Evolutionary conservation across 1,140 invertebrate species (phyloP).

Genomic region (Melipona quadrifasciata): DNA sequence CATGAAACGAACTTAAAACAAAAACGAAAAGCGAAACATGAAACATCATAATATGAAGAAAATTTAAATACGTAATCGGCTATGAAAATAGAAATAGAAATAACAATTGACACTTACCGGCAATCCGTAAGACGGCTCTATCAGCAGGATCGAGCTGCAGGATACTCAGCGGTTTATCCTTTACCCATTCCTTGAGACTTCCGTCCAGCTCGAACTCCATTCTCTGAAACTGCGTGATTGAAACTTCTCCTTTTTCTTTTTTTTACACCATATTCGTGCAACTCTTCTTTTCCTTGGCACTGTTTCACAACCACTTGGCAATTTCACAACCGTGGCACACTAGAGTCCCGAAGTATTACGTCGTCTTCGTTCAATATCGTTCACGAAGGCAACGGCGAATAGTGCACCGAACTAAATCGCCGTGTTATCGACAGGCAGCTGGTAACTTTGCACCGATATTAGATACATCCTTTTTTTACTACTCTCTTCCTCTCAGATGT

Average conservation of each 20-base stretch:
- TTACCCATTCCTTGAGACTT: constrained; percentile 96
- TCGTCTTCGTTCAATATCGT: constrained; percentile 32
- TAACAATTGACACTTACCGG: constrained; percentile 86
- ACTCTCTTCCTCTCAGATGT: neutral
- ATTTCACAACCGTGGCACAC: constrained; percentile 40
- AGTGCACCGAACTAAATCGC: constrained; percentile 28
- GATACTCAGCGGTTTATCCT: constrained; percentile 97
- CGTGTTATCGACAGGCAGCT: constrained; percentile 46
- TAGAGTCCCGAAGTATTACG: neutral
- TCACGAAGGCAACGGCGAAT: neutral
- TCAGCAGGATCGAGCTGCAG: constrained; percentile 97
- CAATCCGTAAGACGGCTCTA: constrained; percentile 96
- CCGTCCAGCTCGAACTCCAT: constrained; percentile 93
- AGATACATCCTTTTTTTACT: constrained; percentile 15
- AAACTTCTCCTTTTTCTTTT: constrained; percentile 19
- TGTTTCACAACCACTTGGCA: constrained; percentile 47
- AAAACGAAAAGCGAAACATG: constrained; percentile 39
- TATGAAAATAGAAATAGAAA: constrained; percentile 29
- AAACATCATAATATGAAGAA: neutral
- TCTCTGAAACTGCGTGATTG: constrained; percentile 37
- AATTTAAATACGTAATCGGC: constrained; percentile 8
- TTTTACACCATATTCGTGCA: constrained; percentile 55
- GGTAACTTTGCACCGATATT: constrained; percentile 31
- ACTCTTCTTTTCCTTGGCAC: constrained; percentile 33
- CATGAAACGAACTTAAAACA: neutral